Base-by-base conservation (phyloP, 2,113 vertebrate genomes). In the Suricata suricatta region DNA sequence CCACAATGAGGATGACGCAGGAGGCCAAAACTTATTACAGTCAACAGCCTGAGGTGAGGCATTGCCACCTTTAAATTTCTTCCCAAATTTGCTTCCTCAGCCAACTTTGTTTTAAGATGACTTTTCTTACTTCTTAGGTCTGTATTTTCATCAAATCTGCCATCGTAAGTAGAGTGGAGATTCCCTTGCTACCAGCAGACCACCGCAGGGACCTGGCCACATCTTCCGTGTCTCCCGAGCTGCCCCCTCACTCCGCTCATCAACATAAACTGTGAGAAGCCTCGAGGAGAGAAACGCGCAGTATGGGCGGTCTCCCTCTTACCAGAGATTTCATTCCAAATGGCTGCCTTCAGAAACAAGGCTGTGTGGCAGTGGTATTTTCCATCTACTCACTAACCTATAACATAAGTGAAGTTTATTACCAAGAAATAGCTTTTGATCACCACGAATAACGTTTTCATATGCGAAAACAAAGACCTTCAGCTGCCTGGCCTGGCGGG, bases 31-130 rank as follows among this genome's bases (percentile, higher is more conserved):
- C 33, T 93, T 68, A 69, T 11, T 79, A 35, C 6, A 57, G 66
- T 89, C 77, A 94, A 41, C 25, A 92, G 79, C 50, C 31, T 68
- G 84, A 35, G 13, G 33, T 74, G 84, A 33, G 3, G 29, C 57
- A 85, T 29, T 71, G 33, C 76, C 69, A 90, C 50, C 31, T 79
- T 93, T 72, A 33, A n/a, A 86, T 54, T 94, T 95, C 93, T 71
- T 77, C 33, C 84, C 74, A 44, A 88, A 86, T 92, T 38, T 17
- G 29, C 89, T 93, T 92, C 76, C 80, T 80, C 11, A 66, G 90
- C 35, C 90, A 94, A 88, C 63, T 88, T 54, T 90, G 81, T 92
- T 88, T 97, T 72, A 94, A 81, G 81, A 76, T 29, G 92, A 87
- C 88, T 44, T 44, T 81, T 77, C 88, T 85, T 72, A 69, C 68